These are phyloP conservation scores for Maccullochella peelii DNA, from an alignment of 2,113 vertebrate species.

Conservation along the genomic window DNA sequence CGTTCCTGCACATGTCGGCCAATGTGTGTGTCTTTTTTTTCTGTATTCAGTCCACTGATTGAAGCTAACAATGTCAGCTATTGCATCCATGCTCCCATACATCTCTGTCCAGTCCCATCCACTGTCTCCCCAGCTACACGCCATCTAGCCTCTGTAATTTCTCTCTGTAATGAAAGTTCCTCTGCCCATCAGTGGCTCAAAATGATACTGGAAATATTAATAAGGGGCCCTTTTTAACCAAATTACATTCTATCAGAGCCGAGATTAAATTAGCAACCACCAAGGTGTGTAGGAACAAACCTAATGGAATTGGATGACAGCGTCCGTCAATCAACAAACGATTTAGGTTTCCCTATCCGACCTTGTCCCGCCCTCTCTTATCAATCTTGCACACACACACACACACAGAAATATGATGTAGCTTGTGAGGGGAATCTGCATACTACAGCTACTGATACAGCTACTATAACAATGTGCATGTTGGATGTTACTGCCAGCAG, in stretches of 20 bases:
- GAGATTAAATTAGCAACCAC: slow-evolving; percentile 82
- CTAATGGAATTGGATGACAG: slow-evolving; percentile 82
- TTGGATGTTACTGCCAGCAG: slow-evolving; percentile 14
- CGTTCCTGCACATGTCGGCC: slow-evolving; percentile 2
- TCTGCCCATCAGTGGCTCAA: slow-evolving; percentile 77
- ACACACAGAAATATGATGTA: slow-evolving; percentile 23
- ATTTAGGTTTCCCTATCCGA: slow-evolving; percentile 61
- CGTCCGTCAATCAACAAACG: slow-evolving; percentile 75
- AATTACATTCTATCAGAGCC: slow-evolving; percentile 81
- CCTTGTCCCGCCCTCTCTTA: slow-evolving; percentile 65
- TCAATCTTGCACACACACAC: slow-evolving; percentile 45
- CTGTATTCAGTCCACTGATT: slow-evolving; percentile 21
- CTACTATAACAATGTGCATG: not conserved
- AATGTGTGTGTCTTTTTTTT: not conserved
- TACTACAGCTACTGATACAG: slow-evolving; percentile 2
- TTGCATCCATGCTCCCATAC: slow-evolving; percentile 65
- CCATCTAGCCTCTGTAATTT: slow-evolving; percentile 75
- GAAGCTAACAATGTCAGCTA: slow-evolving; percentile 65
- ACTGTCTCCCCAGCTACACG: slow-evolving; percentile 52
- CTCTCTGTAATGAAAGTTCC: slow-evolving; percentile 81
- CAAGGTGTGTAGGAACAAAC: slow-evolving; percentile 77
- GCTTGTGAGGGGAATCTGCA: slow-evolving; percentile 18
- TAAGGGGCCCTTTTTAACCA: slow-evolving; percentile 81
- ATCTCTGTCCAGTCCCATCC: slow-evolving; percentile 67
- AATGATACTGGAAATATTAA: slow-evolving; percentile 84